phyloP scores from a whole-genome alignment of 1,140 invertebrate species.

The Drosophila asahinai region DNA sequence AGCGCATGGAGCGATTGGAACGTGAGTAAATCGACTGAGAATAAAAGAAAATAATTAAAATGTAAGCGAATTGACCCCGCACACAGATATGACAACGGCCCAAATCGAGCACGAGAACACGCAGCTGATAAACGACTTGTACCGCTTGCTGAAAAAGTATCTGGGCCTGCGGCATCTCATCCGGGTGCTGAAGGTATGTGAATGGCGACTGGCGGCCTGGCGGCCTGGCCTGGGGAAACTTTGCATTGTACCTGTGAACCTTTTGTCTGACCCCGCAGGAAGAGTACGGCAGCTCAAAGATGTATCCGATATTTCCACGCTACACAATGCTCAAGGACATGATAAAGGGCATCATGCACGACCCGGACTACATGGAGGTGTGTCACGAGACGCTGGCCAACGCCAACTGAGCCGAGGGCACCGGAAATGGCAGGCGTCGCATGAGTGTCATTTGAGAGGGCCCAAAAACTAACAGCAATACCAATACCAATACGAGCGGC shows the following conservation, averaged over 20 bases:
- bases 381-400: constrained; percentile 90
- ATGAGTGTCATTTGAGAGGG: constrained; percentile 81
- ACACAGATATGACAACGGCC: constrained; percentile 94
- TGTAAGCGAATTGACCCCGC: background rate
- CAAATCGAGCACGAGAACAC: constrained; percentile 97
- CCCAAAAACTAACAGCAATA: constrained; percentile 51
- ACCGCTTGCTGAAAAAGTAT: constrained; percentile 96
- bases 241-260: constrained; percentile 28
- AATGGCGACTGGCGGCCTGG: background rate
- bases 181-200: constrained; percentile 92
- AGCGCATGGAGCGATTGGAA: constrained; percentile 93
- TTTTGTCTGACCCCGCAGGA: constrained; percentile 86
- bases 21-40: constrained; percentile 86
- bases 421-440: constrained; percentile 81
- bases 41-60: constrained; percentile 10
- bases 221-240: constrained; percentile 8
- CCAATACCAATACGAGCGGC: constrained; percentile 42
- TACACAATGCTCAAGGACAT: constrained; percentile 98
- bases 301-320: constrained; percentile 96
- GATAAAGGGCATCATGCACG: constrained; percentile 97
- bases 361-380: constrained; percentile 97
- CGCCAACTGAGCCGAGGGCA: constrained; percentile 82
- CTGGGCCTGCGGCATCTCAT: constrained; percentile 94
- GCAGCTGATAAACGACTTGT: constrained; percentile 97
- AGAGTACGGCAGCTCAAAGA: constrained; percentile 94